Base-by-base conservation (phyloP, 2,888 invertebrate species). In the Tenthredo mesomela region DNA sequence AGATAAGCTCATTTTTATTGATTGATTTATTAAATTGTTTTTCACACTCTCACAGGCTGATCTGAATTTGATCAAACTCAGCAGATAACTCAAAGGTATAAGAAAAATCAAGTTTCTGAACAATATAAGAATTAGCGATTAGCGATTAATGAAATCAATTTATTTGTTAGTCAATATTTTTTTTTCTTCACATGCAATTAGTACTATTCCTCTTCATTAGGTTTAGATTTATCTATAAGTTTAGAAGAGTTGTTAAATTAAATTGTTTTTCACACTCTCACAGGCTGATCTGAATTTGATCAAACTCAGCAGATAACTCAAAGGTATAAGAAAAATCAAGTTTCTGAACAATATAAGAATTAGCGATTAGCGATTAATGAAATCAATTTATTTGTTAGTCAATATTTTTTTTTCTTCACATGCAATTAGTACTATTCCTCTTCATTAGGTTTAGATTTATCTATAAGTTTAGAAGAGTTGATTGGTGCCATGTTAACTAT, bases 401-500 rank as follows among this genome's bases (percentile, higher is more conserved):
- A n/a, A n/a, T n/a, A n/a, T n/a, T n/a, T n/a, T n/a, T n/a, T n/a
- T n/a, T n/a, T n/a, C n/a, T n/a, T n/a, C n/a, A n/a, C n/a, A n/a
- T n/a, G n/a, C n/a, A n/a, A n/a, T n/a, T n/a, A n/a, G n/a, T n/a
- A n/a, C n/a, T n/a, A n/a, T n/a, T n/a, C n/a, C n/a, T n/a, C n/a
- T n/a, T n/a, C n/a, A n/a, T n/a, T n/a, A n/a, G n/a, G n/a, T n/a
- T n/a, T n/a, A n/a, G n/a, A n/a, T n/a, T n/a, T n/a, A n/a, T n/a
- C n/a, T n/a, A n/a, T n/a, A n/a, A n/a, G n/a, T n/a, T n/a, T n/a
- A n/a, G n/a, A n/a, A n/a, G n/a, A n/a, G 33, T 29, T 82, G 9
- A 50, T 70, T 12, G 94, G 91, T 10, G 93, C 94, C 91, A 96
- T 95, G 88, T 96, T 96, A 0, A 97, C 96, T 88, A 95, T 95